Conservation (phyloP, 2,797 vertebrate genomes). For the Oophaga sylvatica region DNA sequence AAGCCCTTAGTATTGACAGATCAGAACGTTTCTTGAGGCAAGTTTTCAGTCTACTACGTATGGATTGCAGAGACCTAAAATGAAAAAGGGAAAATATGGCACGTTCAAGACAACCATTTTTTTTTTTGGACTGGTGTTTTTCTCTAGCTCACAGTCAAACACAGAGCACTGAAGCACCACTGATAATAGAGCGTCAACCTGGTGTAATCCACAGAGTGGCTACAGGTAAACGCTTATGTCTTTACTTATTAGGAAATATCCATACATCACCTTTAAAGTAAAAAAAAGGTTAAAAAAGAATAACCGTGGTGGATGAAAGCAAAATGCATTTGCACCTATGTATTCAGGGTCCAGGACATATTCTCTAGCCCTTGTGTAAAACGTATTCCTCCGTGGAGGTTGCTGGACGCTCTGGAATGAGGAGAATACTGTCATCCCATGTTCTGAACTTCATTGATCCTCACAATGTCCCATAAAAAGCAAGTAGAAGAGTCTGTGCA, state of each 20-base stretch:
- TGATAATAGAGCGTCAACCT: not conserved
- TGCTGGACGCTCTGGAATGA: not conserved
- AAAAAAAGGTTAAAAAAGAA: slow-evolving; percentile 9
- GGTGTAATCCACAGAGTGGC: not conserved
- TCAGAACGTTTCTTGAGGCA: not conserved
- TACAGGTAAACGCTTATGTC: not conserved
- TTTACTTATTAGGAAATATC: not conserved
- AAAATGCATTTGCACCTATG: slow-evolving; percentile 4
- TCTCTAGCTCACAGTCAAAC: no score
- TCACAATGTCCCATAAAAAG: not conserved
- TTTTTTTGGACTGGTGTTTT: not conserved
- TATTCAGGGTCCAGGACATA: not conserved
- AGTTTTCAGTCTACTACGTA: not conserved
- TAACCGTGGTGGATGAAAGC: not conserved
- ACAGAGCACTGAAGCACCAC: not conserved
- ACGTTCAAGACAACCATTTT: not conserved
- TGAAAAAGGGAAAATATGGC: not conserved
- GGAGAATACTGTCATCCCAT: not conserved
- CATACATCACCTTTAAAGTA: not conserved
- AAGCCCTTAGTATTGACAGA: not conserved
- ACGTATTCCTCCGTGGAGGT: not conserved
- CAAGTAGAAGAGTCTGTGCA: slow-evolving; percentile 2
- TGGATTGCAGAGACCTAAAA: not conserved
- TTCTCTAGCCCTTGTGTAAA: slow-evolving; percentile 43
- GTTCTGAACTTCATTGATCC: not conserved